These are phyloP conservation scores for Acanthurus leucopareius DNA, from an alignment of 2,797 vertebrate genomes.

Conservation along the genomic window DNA sequence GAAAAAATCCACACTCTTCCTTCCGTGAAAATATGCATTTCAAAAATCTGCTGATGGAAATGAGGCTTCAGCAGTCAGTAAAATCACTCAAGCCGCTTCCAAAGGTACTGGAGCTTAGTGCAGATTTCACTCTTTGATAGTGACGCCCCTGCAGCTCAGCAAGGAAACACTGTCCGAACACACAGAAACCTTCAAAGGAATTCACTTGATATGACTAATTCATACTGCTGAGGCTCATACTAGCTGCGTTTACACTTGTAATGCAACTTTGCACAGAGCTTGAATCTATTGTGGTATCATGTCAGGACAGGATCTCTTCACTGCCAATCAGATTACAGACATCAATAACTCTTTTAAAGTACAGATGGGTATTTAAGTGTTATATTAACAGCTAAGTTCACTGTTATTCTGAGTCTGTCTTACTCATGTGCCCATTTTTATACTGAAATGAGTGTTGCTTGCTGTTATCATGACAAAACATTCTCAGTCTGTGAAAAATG, in stretches of 20 bases:
- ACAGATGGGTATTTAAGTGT: background rate
- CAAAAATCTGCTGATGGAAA: background rate
- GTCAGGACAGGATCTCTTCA: background rate
- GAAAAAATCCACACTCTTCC: background rate
- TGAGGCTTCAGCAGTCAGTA: background rate
- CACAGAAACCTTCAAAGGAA: background rate
- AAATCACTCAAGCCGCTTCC: background rate
- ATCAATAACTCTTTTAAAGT: background rate
- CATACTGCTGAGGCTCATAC: background rate
- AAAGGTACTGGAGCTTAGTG: background rate
- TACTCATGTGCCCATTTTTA: background rate
- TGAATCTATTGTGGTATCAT: background rate
- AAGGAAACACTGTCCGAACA: constrained; percentile 5
- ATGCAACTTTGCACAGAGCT: background rate
- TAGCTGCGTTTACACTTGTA: background rate
- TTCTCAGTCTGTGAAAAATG: background rate
- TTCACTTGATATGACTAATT: background rate
- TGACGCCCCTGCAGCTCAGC: background rate
- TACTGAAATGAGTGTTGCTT: background rate
- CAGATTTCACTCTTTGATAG: background rate
- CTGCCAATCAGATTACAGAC: background rate
- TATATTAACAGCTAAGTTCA: background rate
- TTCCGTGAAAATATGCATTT: background rate
- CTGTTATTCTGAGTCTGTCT: background rate
- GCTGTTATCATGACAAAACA: background rate